These are phyloP conservation scores for Staurois parvus DNA, from an alignment of 2,797 vertebrate genomes.

Conservation along the genomic window DNA sequence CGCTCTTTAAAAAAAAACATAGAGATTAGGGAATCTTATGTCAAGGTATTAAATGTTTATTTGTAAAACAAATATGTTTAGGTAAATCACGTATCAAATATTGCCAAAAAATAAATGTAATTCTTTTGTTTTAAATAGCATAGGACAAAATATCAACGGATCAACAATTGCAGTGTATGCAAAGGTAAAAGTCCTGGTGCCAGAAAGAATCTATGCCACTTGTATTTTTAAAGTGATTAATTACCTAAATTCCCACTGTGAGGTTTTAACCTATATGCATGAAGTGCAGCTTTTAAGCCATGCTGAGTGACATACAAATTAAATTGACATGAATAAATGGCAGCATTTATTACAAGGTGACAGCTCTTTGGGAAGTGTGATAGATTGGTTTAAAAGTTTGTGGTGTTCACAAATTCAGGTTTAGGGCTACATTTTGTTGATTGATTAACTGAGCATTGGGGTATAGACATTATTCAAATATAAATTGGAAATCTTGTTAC, in stretches of 20 bases:
- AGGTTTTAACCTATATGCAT: background rate
- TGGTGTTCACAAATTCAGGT: background rate
- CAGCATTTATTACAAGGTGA: conserved; percentile 25
- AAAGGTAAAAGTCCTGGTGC: background rate
- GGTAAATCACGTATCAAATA: no score
- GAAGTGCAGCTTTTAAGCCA: background rate
- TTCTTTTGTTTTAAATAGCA: background rate
- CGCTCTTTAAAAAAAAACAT: no score
- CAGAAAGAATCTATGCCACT: background rate
- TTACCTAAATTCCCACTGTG: conserved; percentile 16
- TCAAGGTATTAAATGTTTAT: no score
- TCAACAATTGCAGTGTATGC: background rate
- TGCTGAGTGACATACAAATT: conserved; percentile 32
- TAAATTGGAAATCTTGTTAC: no score
- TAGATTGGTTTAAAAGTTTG: background rate
- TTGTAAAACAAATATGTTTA: no score
- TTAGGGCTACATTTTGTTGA: conserved; percentile 1
- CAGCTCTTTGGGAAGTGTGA: background rate
- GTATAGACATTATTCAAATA: no score
- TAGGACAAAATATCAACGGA: background rate
- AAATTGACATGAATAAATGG: conserved; percentile 32
- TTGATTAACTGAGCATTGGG: background rate
- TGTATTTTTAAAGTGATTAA: conserved; percentile 37
- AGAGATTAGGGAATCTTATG: no score
- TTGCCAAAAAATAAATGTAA: no score